Evolutionary conservation across 2,797 vertebrate genomes (phyloP), one percentile per base, ranked within the genome.

Genomic region (Halcyon badia): DNA sequence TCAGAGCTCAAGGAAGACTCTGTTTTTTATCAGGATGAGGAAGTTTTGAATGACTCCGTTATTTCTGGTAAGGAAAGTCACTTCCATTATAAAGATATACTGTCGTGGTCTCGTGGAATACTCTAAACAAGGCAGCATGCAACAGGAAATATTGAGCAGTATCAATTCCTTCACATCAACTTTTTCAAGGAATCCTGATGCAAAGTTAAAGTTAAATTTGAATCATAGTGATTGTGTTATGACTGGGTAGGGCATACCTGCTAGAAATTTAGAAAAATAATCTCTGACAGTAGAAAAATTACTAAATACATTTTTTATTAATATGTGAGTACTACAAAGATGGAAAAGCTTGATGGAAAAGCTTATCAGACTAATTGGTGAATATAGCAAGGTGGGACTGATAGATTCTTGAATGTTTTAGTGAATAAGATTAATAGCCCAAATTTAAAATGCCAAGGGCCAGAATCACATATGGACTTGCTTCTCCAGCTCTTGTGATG

Each of bases 1-100:
- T 97, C 99, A 15, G 99, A 99, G 94, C 99, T 99, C 98, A 98
- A 98, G 90, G 99, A 99, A 19, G 98, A 99, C 97, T 98, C 98
- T 94, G 98, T 99, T 92, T 98, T 99, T 91, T 99, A 99, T 93
- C 99, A 98, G 31, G 99, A 99, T 65, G 98, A 99, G 79, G 99
- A 99, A 6, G 98, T 97, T 85, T 98, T 99, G 98, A 99, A 99
- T 5, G 99, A 99, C 28, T 99, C 99, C 3, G 95, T 99, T 87
- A 99, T 99, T 98, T 99, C 99, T 71, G 99, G 99, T 99, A 98
- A 98, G 99, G 91, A 68, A 94, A 95, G 21, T 66, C 30, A 39
- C 41, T 72, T 83, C 28, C 22, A 5, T 56, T 57, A 4, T 41
- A 83, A 57, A 72, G 58, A 28, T 15, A 49, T 4, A 31, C 6